Evolutionary conservation across 2,113 vertebrate species (phyloP).

Genomic region (Otus sunia): DNA sequence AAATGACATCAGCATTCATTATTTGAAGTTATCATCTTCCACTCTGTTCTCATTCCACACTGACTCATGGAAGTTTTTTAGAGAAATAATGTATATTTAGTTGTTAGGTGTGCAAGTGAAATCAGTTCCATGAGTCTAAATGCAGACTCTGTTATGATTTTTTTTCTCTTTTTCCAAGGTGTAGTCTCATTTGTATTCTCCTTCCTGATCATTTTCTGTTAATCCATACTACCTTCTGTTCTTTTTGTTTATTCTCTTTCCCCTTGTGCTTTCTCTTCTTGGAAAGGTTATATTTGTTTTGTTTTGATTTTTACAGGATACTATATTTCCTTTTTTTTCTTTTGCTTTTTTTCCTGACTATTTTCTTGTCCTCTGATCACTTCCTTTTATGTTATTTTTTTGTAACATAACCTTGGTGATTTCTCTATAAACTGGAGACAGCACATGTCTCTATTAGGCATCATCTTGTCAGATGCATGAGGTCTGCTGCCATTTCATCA

Average conservation of each 20-base stretch:
- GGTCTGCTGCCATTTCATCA: background rate
- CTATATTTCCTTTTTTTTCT: background rate
- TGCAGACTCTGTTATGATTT: background rate
- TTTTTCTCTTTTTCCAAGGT: background rate
- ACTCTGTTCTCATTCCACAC: background rate
- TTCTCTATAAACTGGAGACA: background rate
- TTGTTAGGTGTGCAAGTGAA: background rate
- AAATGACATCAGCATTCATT: background rate
- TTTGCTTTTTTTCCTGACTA: background rate
- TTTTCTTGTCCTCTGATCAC: background rate
- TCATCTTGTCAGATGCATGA: background rate
- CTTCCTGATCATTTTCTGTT: background rate
- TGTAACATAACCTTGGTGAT: background rate
- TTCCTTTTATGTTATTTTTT: background rate
- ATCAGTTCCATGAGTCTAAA: background rate
- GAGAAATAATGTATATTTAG: background rate
- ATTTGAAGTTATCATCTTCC: constrained; percentile 7
- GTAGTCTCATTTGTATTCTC: background rate
- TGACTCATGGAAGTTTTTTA: constrained; percentile 3
- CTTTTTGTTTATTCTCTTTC: background rate
- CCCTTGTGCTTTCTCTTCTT: background rate
- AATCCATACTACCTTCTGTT: background rate
- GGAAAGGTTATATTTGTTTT: background rate
- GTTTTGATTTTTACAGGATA: background rate
- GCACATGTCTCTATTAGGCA: background rate